Base-by-base conservation (phyloP, 2,797 vertebrate species). In the Esox masquinongy region DNA sequence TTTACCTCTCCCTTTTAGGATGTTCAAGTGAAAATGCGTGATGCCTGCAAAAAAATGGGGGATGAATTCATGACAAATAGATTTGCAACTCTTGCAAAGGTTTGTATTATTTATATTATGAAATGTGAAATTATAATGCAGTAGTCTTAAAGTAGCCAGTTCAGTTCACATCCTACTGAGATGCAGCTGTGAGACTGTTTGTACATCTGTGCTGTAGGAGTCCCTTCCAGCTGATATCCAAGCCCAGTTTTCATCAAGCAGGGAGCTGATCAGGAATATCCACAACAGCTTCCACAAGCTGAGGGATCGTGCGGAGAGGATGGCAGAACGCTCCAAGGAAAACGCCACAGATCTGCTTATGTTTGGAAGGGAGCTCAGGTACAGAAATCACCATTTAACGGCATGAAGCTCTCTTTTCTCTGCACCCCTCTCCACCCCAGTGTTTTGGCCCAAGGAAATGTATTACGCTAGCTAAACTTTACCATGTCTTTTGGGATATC, bases 311-410 rank as follows among this genome's bases (percentile, higher is more conserved):
- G 95, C 96, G 0, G 97, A 98, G 90, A 94, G 94, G 47, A 98
- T 99, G 74, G 97, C 96, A 0, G 91, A 95, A 43, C 94, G 97
- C 79, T 97, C 98, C 1, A 95, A 96, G 3, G 97, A 98, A 74
- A 99, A 97, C 0, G 96, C 97, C 2, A 94, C 96, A 0, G 97
- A 99, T 84, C 96, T 99, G 1, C 95, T 98, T 69, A 88, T 97
- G 69, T 98, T 99, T 81, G 98, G 98, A 73, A 96, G 94, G 88
- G 97, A 99, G 84, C 92, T 99, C 59, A 99, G 98, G 98, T 96
- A 89, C 82, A 50, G 39, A n/a, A 51, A 43, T 26, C 9, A 43
- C 16, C 67, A 68, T 43, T 68, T 47, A 39, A 72, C 17, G 31
- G 16, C 15, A 51, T 31, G 4, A 16, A 56, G 3, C 22, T 12